Evolutionary conservation across 2,888 invertebrate species (phyloP), one percentile per base, ranked within the genome.

Genomic region (Encarsia formosa): DNA sequence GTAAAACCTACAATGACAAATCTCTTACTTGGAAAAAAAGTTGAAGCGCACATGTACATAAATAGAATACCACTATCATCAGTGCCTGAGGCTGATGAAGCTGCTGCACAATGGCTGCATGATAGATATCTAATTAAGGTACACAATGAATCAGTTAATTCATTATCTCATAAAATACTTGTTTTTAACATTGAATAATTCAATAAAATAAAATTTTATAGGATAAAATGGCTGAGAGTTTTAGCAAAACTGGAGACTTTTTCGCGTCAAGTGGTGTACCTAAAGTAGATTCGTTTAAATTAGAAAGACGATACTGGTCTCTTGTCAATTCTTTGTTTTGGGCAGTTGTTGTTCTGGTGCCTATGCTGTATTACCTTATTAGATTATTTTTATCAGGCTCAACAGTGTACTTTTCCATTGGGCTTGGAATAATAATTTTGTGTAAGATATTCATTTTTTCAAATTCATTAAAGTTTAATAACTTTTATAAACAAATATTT

Each of bases 71-170:
- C 90, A 1, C 77, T 95, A 38, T 85, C 87, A 40, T 80, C 82
- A 44, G 81, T 96, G 24, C 95, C 95, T 0, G 81, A 82, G 39
- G 84, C 82, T 46, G 88, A 90, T 60, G 84, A 83, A 58, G 83
- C 78, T 43, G 88, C 88, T 49, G 82, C 88, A 5, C 80, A 83
- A 53, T 96, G 92, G 87, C 75, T 97, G 54, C 86, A 91, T 62
- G 80, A 89, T 47, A 76, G 89, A 29, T 97, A 89, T 71, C 82
- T 86, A 59, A 79, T 82, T 63, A 94, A 93, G 79, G 92, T 91
- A 78, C 67, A 61, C 20, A 6, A 34, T 34, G 5, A 9, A n/a
- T 34, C 19, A 20, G 22, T 4, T 46, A 9, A 37, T 38, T 29
- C 2, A 3, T n/a, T 13, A 24, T 49, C 19, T 48, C 44, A 13